Base-by-base conservation (phyloP, 2,888 invertebrate genomes). In the Nomada fucata region DNA sequence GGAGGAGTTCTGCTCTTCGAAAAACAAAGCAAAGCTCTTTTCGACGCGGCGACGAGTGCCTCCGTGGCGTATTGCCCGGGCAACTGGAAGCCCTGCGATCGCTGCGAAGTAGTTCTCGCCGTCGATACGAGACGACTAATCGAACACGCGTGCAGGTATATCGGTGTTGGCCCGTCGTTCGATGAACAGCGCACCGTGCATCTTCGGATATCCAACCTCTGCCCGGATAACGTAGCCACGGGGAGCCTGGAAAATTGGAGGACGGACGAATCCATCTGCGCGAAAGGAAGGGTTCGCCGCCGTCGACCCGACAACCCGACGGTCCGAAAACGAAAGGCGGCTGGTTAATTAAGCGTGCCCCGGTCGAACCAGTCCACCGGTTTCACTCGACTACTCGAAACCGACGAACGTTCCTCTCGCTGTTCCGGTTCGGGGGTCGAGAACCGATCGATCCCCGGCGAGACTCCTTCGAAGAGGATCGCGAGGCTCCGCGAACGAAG, bases 291-390 rank as follows among this genome's bases (percentile, higher is more conserved):
- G 52, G 44, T 63, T 72, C 63, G 61, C 70, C 59, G 52, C 69
- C 69, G 70, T 61, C 69, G 57, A 76, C 57, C 70, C 69, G 78
- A 81, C 75, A 82, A 81, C 81, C 80, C 79, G 85, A 82, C 80
- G 81, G 84, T 68, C 80, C 84, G 90, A 90, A 90, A 90, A 90
- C 79, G 90, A 90, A 89, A 90, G 89, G 84, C 80, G 59, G 71
- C 50, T 64, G 82, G 82, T 79, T 87, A 90, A 90, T 90, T 89
- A 90, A 87, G 75, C 86, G 85, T 76, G 85, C 76, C 83, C 83
- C 83, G 83, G 82, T 75, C 76, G 85, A 86, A 86, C 87, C 89
- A 86, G 85, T 84, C 83, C 76, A 75, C 70, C 69, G 73, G 90
- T 90, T 88, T 89, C 88, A 85, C 90, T 87, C 69, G 76, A 76